phyloP scores from a whole-genome alignment of 1,140 invertebrate genomes.

The Pararge aegeria region DNA sequence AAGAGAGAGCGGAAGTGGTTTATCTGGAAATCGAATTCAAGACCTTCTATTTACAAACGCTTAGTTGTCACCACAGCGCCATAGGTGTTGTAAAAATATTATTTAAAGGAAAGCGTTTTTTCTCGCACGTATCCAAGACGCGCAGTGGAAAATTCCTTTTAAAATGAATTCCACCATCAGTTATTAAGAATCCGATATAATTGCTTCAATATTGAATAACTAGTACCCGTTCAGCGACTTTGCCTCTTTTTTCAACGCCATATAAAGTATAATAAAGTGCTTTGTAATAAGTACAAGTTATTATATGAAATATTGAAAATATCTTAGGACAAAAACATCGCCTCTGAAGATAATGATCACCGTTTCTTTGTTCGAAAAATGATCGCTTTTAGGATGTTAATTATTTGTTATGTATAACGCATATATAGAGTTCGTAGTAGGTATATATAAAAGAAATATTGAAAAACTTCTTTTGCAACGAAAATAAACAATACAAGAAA shows the following conservation, averaged over 20 bases:
- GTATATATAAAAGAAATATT: no score
- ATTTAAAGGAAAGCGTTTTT: constrained; percentile 4
- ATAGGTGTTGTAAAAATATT: no score
- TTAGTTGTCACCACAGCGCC: no score
- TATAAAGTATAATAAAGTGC: constrained; percentile 11
- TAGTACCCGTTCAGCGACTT: constrained; percentile 5
- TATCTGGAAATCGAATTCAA: no score
- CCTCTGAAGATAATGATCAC: background rate
- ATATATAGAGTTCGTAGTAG: no score
- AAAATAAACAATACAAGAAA: no score
- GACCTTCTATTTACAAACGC: no score
- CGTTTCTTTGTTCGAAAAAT: background rate
- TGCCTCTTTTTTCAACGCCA: constrained; percentile 1
- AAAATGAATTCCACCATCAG: constrained; percentile 16
- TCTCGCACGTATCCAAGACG: background rate
- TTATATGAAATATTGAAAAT: constrained; percentile 8
- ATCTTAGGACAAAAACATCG: background rate
- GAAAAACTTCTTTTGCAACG: no score
- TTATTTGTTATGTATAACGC: no score
- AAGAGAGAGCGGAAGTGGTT: no score
- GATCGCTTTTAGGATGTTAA: background rate
- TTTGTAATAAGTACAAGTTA: constrained; percentile 10
- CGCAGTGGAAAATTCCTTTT: constrained; percentile 3
- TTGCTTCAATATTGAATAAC: constrained; percentile 16
- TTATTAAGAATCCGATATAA: constrained; percentile 24